These are phyloP conservation scores for Heterodera filipjevi DNA, from an alignment of 2,888 invertebrate genomes.

Conservation along the genomic window DNA sequence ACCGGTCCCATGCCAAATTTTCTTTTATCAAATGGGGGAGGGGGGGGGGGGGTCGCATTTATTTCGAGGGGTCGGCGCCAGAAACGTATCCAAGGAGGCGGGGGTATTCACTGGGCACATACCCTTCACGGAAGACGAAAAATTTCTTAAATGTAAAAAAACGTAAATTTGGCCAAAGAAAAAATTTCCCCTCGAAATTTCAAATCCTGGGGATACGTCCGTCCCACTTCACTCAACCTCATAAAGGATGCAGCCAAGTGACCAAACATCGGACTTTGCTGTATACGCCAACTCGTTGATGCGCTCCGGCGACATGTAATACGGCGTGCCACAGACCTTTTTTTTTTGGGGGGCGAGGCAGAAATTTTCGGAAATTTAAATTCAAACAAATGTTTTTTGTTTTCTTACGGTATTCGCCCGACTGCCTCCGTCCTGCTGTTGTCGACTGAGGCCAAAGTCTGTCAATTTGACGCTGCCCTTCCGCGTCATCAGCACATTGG, in stretches of 20 bases:
- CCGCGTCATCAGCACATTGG: constrained; percentile 71
- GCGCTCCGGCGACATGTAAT: constrained; percentile 81
- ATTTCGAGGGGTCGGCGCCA: too few species aligned
- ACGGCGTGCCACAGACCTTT: constrained; percentile 78
- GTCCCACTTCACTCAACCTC: constrained; percentile 71
- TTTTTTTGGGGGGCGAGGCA: not conserved
- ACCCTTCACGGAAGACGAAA: too few species aligned
- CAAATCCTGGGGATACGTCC: too few species aligned
- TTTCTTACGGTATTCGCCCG: constrained; percentile 65
- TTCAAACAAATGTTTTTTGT: not conserved
- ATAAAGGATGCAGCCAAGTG: constrained; percentile 81
- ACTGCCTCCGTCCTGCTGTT: constrained; percentile 22
- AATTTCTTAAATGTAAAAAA: too few species aligned
- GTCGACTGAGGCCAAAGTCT: constrained; percentile 81
- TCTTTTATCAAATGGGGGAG: too few species aligned
- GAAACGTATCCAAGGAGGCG: too few species aligned
- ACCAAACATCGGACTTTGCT: constrained; percentile 83
- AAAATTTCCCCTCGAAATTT: not conserved
- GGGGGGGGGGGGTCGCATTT: too few species aligned
- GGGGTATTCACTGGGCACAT: too few species aligned
- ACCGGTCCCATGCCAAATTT: too few species aligned
- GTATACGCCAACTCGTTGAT: constrained; percentile 72
- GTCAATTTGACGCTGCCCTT: constrained; percentile 65
- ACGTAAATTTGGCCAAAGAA: too few species aligned
- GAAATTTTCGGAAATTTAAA: not conserved